Conservation (phyloP, 2,888 invertebrate species). For the Conomelus anceps region DNA sequence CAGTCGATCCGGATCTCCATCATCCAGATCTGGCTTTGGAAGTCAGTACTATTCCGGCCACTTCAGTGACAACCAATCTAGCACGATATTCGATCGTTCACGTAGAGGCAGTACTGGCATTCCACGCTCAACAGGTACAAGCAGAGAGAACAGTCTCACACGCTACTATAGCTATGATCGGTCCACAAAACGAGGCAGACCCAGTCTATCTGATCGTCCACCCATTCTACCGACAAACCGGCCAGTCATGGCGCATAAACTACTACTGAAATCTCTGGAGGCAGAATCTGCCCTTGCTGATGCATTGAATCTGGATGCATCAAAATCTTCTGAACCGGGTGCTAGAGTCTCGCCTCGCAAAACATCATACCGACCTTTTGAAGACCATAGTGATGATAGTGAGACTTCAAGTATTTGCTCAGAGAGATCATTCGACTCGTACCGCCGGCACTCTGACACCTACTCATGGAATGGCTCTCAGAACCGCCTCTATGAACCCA, state of each 20-base stretch:
- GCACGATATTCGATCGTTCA: slow-evolving; percentile 43
- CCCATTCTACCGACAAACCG: slow-evolving; percentile 40
- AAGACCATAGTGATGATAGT: slow-evolving; percentile 79
- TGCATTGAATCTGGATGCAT: slow-evolving; percentile 45
- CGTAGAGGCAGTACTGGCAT: slow-evolving; percentile 44
- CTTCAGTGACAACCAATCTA: slow-evolving; percentile 43
- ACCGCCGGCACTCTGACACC: slow-evolving; percentile 69
- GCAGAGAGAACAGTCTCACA: slow-evolving; percentile 46
- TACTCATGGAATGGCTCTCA: slow-evolving; percentile 79
- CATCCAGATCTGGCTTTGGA: slow-evolving; percentile 71
- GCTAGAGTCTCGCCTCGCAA: slow-evolving; percentile 28
- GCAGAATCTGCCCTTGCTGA: slow-evolving; percentile 77
- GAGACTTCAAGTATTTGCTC: slow-evolving; percentile 95
- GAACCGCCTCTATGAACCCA: slow-evolving; percentile 61
- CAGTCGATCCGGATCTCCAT: slow-evolving; percentile 89
- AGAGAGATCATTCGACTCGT: slow-evolving; percentile 79
- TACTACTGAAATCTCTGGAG: slow-evolving; percentile 79
- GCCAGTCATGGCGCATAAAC: slow-evolving; percentile 70
- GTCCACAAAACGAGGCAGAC: neutral
- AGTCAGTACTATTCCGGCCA: slow-evolving; percentile 50
- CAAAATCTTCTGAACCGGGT: neutral
- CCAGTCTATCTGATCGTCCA: slow-evolving; percentile 33
- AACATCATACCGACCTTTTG: slow-evolving; percentile 38
- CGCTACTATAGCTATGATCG: slow-evolving; percentile 34
- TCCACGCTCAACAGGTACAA: slow-evolving; percentile 34